Conservation (phyloP, 2,113 vertebrate genomes). For the Sinocyclocheilus anophthalmus region DNA sequence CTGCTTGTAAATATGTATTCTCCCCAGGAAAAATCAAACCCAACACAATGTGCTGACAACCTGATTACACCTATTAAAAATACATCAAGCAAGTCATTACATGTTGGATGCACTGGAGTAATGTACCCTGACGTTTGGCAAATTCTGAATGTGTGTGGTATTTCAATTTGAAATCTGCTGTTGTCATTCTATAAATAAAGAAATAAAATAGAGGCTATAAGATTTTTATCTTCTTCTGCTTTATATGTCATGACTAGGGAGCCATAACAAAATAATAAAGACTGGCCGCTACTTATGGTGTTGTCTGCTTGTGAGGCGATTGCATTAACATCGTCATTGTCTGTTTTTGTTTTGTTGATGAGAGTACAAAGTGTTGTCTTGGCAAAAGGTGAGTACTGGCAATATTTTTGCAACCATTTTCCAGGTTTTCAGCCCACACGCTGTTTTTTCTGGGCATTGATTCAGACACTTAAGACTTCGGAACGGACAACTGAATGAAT, state of each 20-base stretch:
- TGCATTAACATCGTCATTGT: background rate
- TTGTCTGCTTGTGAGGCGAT: background rate
- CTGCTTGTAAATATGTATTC: background rate
- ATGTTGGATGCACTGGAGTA: background rate
- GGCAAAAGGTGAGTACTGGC: background rate
- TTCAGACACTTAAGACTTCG: conserved; percentile 30
- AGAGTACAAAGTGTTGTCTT: conserved; percentile 19
- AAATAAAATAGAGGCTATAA: no score
- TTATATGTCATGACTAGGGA: background rate
- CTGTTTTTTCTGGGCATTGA: conserved; percentile 40
- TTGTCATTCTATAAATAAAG: background rate
- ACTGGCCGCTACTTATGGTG: no score
- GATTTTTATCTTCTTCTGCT: background rate
- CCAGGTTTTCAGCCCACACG: conserved; percentile 42
- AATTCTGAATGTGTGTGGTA: background rate
- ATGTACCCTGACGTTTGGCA: background rate
- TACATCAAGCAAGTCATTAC: conserved; percentile 49
- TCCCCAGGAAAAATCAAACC: background rate
- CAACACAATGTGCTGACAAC: conserved; percentile 56
- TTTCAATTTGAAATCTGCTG: background rate
- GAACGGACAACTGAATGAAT: conserved; percentile 56
- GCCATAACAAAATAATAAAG: no score
- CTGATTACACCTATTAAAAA: conserved; percentile 64
- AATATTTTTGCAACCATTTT: conserved; percentile 40
- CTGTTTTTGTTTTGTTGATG: conserved; percentile 36